Evolutionary conservation across 2,113 vertebrate genomes (phyloP).

Genomic region (Egretta garzetta): DNA sequence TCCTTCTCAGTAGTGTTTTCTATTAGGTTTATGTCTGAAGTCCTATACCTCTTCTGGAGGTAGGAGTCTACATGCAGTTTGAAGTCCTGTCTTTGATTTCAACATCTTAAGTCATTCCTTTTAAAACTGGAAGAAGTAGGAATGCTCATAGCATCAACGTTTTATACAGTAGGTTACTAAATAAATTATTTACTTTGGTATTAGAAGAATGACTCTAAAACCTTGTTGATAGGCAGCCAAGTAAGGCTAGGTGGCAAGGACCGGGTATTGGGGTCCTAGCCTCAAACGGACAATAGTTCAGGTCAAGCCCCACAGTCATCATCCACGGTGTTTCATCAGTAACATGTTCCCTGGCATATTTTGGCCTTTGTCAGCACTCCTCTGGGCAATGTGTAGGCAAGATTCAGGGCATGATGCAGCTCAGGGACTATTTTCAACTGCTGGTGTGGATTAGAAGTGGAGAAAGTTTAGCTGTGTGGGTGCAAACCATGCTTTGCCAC

Average conservation of each 20-base stretch:
- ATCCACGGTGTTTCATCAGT: accelerated
- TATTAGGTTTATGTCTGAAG: not conserved
- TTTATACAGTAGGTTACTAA: not conserved
- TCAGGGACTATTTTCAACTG: not conserved
- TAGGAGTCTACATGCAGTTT: not conserved
- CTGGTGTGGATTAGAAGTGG: not conserved
- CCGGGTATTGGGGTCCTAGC: not conserved
- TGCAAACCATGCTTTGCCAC: not conserved
- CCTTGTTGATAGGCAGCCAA: not conserved
- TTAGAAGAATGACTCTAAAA: not conserved
- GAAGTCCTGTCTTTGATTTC: not conserved
- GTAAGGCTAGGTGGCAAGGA: not conserved
- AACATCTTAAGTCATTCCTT: not conserved
- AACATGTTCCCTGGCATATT: not conserved
- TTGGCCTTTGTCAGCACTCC: not conserved
- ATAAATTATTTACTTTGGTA: not conserved
- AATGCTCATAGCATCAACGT: not conserved
- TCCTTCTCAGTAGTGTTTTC: not conserved
- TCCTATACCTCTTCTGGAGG: not conserved
- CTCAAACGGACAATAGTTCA: not conserved
- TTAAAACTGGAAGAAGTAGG: not conserved
- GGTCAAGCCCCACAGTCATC: not conserved
- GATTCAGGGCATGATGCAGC: not conserved
- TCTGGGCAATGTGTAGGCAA: not conserved
- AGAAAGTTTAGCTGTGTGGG: not conserved